Percentiles rank a stretch among this genome's conserved stretches.
Conservation (phyloP, 2,113 vertebrate genomes). For the Nerophis lumbriciformis region DNA sequence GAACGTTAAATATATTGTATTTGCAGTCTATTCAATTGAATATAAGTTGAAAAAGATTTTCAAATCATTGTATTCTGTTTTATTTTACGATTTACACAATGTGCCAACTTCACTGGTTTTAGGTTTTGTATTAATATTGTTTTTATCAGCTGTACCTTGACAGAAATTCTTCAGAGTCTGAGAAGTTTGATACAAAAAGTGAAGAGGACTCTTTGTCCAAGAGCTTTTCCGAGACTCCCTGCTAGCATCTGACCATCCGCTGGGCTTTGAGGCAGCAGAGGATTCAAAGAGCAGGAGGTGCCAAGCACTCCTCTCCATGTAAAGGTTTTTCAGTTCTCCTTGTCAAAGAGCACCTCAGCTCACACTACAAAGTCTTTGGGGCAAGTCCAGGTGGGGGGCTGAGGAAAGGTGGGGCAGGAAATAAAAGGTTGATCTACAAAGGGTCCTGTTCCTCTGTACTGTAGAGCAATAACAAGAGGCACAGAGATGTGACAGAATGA, state of each 20-base stretch:
- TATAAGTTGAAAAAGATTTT: no score
- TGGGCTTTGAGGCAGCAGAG: conserved; percentile 73
- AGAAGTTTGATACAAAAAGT: conserved; percentile 3
- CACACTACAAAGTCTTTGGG: conserved; percentile 82
- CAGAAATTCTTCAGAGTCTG: conserved; percentile 6
- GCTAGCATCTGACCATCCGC: conserved; percentile 49
- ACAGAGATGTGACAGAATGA: conserved; percentile 12
- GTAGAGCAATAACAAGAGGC: conserved; percentile 48
- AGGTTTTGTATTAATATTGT: no score
- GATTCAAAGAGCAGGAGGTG: conserved; percentile 89
- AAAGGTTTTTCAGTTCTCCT: conserved; percentile 82
- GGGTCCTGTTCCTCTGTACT: conserved; percentile 60
- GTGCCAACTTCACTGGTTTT: no score
- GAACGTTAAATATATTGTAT: no score
- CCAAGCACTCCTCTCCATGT: conserved; percentile 80
- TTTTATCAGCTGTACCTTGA: not conserved
- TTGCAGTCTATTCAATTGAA: no score
- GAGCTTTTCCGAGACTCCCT: conserved; percentile 40
- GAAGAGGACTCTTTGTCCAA: conserved; percentile 19
- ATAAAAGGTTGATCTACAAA: conserved; percentile 85
- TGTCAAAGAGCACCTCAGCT: conserved; percentile 85
- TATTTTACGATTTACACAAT: no score
- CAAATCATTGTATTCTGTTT: no score
- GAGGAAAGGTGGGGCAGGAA: conserved; percentile 68
- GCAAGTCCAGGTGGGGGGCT: conserved; percentile 61